A percentile compares a stretch with the other conserved stretches of the same genome.
Conservation (phyloP, 37 sponge, comb jelly and placozoan genomes). For the Aplysina aerophoba region DNA sequence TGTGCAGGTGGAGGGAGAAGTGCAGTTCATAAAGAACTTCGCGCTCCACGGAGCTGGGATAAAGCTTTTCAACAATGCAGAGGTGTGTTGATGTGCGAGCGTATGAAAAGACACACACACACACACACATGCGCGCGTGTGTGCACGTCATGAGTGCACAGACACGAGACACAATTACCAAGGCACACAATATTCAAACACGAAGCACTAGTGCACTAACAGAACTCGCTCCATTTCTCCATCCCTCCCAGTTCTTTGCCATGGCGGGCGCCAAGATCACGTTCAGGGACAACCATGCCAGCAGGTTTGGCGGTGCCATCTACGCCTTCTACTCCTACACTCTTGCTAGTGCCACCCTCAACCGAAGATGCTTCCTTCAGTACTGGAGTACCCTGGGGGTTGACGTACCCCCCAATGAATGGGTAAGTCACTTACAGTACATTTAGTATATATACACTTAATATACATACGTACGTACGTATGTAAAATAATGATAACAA, state of each 20-base stretch:
- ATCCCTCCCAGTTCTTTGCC: neutral
- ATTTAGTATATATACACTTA: too few species aligned
- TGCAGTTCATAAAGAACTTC: neutral
- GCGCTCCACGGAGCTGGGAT: neutral
- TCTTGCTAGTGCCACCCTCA: neutral
- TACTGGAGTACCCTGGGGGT: neutral
- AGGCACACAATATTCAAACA: too few species aligned
- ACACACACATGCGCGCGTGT: too few species aligned
- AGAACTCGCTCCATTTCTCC: too few species aligned
- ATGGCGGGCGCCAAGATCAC: neutral
- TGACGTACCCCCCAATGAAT: slow-evolving; percentile 14
- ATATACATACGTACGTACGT: too few species aligned
- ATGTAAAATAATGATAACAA: too few species aligned
- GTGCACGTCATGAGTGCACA: too few species aligned
- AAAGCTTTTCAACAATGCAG: neutral
- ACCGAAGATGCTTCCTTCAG: slow-evolving; percentile 1
- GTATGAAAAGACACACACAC: too few species aligned
- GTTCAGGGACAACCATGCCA: neutral
- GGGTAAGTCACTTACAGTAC: neutral
- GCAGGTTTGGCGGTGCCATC: slow-evolving; percentile 10
- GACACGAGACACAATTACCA: too few species aligned
- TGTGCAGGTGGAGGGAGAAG: neutral
- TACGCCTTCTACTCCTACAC: neutral
- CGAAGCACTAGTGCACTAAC: too few species aligned
- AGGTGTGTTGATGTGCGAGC: neutral